phyloP scores from a whole-genome alignment of 2,888 invertebrate species.

The Erebia epiphron region DNA sequence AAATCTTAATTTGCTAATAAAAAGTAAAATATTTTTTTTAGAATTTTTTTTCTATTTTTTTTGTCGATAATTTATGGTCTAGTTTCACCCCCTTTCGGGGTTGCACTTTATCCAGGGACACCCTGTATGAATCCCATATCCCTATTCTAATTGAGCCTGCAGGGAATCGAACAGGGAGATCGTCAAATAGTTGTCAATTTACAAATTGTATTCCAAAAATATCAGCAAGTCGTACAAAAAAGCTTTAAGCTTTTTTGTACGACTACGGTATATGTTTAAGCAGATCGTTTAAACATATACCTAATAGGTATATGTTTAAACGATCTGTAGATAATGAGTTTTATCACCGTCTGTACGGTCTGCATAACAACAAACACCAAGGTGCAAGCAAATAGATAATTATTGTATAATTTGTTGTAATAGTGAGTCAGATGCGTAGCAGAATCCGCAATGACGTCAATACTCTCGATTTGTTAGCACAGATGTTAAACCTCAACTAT shows the following conservation, averaged over 20 bases:
- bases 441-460: conserved; percentile 34
- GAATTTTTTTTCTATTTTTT: too few relatives aligned
- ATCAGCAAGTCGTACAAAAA: conserved; percentile 12
- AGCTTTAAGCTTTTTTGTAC: too few relatives aligned
- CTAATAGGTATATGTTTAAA: conserved; percentile 5
- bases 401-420: conserved; percentile 27
- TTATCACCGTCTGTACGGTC: conserved; percentile 8
- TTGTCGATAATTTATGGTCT: too few relatives aligned
- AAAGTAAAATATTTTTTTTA: too few relatives aligned
- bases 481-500: conserved; percentile 13
- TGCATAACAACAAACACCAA: conserved; percentile 21
- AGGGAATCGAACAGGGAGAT: too few relatives aligned
- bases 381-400: conserved; percentile 23
- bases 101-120: too few relatives aligned
- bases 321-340: conserved; percentile 18
- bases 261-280: too few relatives aligned
- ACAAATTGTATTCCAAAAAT: not conserved
- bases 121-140: too few relatives aligned
- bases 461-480: conserved; percentile 21
- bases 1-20: too few relatives aligned
- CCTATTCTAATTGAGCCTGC: too few relatives aligned
- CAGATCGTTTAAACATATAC: too few relatives aligned
- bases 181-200: not conserved
- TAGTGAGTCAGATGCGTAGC: conserved; percentile 28
- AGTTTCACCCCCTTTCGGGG: too few relatives aligned